Percentiles rank a stretch among this genome's conserved stretches.
Evolutionary conservation across 2,797 vertebrate genomes (phyloP).

Genomic region (Rhynchonycteris naso): DNA sequence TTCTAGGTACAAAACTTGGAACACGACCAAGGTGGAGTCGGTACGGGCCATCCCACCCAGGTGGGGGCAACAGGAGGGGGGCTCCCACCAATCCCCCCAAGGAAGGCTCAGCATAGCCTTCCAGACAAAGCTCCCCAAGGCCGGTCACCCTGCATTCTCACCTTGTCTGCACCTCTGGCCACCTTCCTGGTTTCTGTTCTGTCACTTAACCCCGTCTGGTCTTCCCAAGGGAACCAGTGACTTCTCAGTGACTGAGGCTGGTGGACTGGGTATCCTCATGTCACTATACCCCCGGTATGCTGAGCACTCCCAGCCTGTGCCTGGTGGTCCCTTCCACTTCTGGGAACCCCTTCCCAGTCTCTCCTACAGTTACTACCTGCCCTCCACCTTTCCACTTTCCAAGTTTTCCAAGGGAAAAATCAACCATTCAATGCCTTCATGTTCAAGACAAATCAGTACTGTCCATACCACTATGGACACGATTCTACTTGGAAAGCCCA

Average conservation of each 20-base stretch:
- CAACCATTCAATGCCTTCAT: rapidly evolving
- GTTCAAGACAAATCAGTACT: neutral
- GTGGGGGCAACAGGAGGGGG: too few relatives aligned
- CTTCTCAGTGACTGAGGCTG: neutral
- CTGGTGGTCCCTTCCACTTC: neutral
- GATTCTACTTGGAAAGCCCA: neutral
- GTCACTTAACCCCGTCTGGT: neutral
- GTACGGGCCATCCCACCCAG: neutral
- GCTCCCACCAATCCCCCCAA: rapidly evolving
- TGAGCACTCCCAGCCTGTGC: neutral
- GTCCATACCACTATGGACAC: rapidly evolving
- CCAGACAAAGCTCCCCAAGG: neutral
- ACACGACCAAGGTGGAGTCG: neutral
- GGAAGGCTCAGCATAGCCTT: neutral
- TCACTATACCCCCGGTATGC: rapidly evolving
- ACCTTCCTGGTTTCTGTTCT: rapidly evolving
- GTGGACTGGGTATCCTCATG: rapidly evolving
- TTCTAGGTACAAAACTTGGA: neutral
- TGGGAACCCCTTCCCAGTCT: neutral
- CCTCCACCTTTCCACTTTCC: neutral
- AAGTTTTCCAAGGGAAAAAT: neutral
- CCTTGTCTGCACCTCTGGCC: too few relatives aligned
- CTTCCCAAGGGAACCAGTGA: too few relatives aligned
- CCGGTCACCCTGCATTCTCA: neutral
- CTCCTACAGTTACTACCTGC: neutral